Evolutionary conservation across 2,888 invertebrate genomes (phyloP).

Genomic region (Acrobasis repandana): DNA sequence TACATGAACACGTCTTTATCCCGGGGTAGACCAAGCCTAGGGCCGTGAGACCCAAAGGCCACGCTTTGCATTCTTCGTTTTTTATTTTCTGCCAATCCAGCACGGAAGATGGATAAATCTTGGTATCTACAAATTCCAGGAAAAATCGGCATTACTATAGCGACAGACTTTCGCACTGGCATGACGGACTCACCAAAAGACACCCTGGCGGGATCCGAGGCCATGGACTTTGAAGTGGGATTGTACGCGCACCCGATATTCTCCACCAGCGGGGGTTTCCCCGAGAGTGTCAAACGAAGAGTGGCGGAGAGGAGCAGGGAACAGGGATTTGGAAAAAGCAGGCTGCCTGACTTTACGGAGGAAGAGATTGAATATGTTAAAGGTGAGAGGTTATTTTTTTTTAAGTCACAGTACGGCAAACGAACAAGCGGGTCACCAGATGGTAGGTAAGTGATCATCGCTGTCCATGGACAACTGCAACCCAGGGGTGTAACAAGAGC

Average conservation of each 20-base stretch:
- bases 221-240: constrained; percentile 60
- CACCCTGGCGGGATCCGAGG: constrained; percentile 51
- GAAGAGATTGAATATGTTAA: constrained; percentile 62
- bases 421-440: too few relatives aligned
- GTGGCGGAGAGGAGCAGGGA: constrained; percentile 67
- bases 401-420: neutral
- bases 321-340: constrained; percentile 69
- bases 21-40: too few relatives aligned
- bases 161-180: constrained; percentile 57
- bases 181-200: constrained; percentile 51
- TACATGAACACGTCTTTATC: too few relatives aligned
- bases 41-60: too few relatives aligned
- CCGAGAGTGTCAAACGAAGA: constrained; percentile 61
- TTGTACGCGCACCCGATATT: constrained; percentile 76
- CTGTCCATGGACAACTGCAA: too few relatives aligned
- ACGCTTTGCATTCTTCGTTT: too few relatives aligned
- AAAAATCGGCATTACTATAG: constrained; percentile 60
- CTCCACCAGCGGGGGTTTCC: constrained; percentile 72
- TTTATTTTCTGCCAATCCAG: too few relatives aligned
- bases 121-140: constrained; percentile 42
- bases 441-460: too few relatives aligned
- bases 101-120: too few relatives aligned
- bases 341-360: constrained; percentile 70
- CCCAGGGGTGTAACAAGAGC: too few relatives aligned
- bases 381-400: constrained; percentile 40